These are phyloP conservation scores for Pachypeltis micranthus DNA, from an alignment of 1,140 invertebrate species.

Conservation along the genomic window DNA sequence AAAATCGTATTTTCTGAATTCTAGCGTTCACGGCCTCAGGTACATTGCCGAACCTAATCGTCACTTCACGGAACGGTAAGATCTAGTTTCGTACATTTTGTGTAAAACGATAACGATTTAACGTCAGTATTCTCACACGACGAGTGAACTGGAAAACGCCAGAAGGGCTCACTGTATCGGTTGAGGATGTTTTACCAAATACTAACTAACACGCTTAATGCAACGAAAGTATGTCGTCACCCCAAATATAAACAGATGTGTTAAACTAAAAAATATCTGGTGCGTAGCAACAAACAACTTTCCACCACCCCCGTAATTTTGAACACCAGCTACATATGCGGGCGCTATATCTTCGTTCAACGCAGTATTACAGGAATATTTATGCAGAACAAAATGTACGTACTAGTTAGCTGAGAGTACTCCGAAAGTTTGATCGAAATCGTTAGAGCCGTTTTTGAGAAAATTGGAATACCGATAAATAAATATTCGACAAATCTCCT, in stretches of 20 bases:
- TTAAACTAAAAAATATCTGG: not conserved
- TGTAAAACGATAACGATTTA: not conserved
- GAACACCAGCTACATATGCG: no score
- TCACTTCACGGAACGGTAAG: slow-evolving; percentile 38
- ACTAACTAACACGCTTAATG: not conserved
- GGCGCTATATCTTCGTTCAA: no score
- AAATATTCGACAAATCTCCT: no score
- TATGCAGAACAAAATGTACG: no score
- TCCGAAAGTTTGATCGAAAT: no score
- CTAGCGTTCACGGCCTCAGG: slow-evolving; percentile 37
- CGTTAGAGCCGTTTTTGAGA: no score
- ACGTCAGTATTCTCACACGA: not conserved
- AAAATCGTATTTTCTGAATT: slow-evolving; percentile 33
- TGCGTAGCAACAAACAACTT: no score
- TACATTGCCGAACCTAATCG: slow-evolving; percentile 35
- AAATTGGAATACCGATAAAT: no score
- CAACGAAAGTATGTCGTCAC: not conserved
- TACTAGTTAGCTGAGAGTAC: no score
- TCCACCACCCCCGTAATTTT: no score
- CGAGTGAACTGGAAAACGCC: not conserved
- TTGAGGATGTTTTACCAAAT: not conserved
- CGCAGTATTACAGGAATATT: no score
- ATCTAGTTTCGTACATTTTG: not conserved
- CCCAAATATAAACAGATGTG: not conserved
- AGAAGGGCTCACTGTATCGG: not conserved